These are phyloP conservation scores for Hylaeus anthracinus DNA, from an alignment of 1,140 invertebrate genomes.

Conservation along the genomic window DNA sequence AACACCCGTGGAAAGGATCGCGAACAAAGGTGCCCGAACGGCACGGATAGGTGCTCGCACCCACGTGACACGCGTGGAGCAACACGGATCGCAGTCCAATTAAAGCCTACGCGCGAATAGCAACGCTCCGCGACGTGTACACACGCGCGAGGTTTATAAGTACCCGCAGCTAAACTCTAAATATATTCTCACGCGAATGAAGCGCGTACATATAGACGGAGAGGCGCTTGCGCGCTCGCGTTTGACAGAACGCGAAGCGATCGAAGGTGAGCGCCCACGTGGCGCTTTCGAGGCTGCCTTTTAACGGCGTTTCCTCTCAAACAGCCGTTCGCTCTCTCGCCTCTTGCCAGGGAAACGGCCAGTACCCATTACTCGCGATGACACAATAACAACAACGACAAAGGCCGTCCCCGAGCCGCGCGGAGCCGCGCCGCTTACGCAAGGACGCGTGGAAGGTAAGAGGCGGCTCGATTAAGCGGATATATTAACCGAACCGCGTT, in stretches of 20 bases:
- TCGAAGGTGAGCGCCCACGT: conserved; percentile 64
- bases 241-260: conserved; percentile 23
- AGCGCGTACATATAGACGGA: background rate
- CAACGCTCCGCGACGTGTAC: conserved; percentile 17
- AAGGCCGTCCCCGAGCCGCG: conserved; percentile 47
- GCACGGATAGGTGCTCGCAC: conserved; percentile 19
- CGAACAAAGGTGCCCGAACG: conserved; percentile 14
- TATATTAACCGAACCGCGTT: conserved; percentile 10
- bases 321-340: conserved; percentile 20
- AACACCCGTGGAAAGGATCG: background rate
- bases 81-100: conserved; percentile 55
- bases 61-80: conserved; percentile 45
- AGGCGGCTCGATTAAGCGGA: conserved; percentile 47
- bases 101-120: conserved; percentile 58
- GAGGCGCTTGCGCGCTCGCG: background rate
- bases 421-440: conserved; percentile 44
- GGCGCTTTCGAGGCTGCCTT: conserved; percentile 65
- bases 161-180: background rate
- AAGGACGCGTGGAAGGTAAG: conserved; percentile 62
- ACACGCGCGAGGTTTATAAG: background rate
- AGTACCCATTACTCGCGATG: conserved; percentile 59
- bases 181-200: conserved; percentile 58
- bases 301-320: conserved; percentile 50
- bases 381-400: conserved; percentile 66
- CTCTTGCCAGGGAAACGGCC: conserved; percentile 40